phyloP scores from a whole-genome alignment of 2,888 invertebrate genomes.

The Vesta saturnalis region DNA sequence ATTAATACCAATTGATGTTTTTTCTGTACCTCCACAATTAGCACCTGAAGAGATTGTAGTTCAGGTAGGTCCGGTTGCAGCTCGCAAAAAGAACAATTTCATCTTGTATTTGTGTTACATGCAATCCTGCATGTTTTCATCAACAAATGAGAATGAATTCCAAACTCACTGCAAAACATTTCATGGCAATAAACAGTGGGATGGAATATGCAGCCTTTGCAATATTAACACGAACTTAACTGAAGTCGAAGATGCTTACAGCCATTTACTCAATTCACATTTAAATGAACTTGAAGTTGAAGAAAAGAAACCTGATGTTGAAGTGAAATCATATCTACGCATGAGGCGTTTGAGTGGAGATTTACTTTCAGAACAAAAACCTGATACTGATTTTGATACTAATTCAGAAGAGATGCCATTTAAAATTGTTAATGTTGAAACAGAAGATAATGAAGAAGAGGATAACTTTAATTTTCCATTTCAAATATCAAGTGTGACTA shows the following conservation, averaged over 20 bases:
- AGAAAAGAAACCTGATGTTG: background rate
- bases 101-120: constrained; percentile 53
- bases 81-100: constrained; percentile 23
- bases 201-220: constrained; percentile 40
- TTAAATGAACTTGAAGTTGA: constrained; percentile 11
- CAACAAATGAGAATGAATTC: constrained; percentile 51
- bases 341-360: constrained; percentile 63
- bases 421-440: constrained; percentile 54
- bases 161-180: constrained; percentile 54
- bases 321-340: constrained; percentile 42
- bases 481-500: constrained; percentile 44
- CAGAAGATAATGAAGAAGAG: constrained; percentile 15
- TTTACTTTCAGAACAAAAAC: constrained; percentile 57
- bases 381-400: background rate
- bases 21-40: constrained; percentile 14
- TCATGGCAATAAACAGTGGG: constrained; percentile 44
- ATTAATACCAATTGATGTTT: constrained; percentile 41
- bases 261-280: constrained; percentile 37
- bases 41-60: constrained; percentile 23
- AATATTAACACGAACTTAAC: constrained; percentile 27
- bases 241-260: constrained; percentile 35
- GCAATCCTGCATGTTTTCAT: constrained; percentile 52
- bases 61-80: constrained; percentile 41
- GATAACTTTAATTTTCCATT: constrained; percentile 48
- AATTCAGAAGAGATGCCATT: constrained; percentile 56